Evolutionary conservation across 2,888 invertebrate genomes (phyloP), one percentile per base, ranked within the genome.

Genomic region (Amiota mariae): DNA sequence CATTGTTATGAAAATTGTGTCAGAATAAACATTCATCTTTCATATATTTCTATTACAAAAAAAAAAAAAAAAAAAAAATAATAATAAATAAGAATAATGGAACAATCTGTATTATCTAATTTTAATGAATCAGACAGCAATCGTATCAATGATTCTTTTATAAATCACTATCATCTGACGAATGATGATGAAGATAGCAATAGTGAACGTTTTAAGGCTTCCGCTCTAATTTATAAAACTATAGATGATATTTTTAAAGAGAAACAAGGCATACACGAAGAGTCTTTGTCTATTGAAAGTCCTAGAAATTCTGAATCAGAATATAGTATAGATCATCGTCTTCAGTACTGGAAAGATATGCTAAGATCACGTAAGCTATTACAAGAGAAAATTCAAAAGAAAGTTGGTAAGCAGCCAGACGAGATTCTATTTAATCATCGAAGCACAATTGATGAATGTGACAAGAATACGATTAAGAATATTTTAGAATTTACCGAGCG

Each of bases 321-420:
- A 8, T 78, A 75, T n/a, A 76, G 59, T 2, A 80, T 82, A 18
- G 88, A 87, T 71, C 80, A 71, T 9, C 83, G 87, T 1, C 76
- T 87, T 12, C 64, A 80, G 18, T 88, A 87, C 72, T 87, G 88
- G 88, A 86, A 84, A 66, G 72, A 83, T 24, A 75, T 82, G 78
- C 72, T 87, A 13, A 72, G 67, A 6, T 72, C 84, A 11, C 79
- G 87, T 0, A 78, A 78, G 0, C 36, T 64, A 0, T n/a, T 82
- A 51, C 81, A 78, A 20, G 18, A 13, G 0, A 81, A 68, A 18
- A 36, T 82, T 11, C 68, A 72, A 0, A 15, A 18, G n/a, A 59
- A 67, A 1, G 77, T 78, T 0, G 75, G 75, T 8, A 82, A 83
- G 18, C 8, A 47, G 0, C 73, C 79, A 0, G n/a, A 73, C 0